Evolutionary conservation across 2,113 vertebrate genomes (phyloP), one percentile per base, ranked within the genome.

Genomic region (Neodontobutis hainanensis): DNA sequence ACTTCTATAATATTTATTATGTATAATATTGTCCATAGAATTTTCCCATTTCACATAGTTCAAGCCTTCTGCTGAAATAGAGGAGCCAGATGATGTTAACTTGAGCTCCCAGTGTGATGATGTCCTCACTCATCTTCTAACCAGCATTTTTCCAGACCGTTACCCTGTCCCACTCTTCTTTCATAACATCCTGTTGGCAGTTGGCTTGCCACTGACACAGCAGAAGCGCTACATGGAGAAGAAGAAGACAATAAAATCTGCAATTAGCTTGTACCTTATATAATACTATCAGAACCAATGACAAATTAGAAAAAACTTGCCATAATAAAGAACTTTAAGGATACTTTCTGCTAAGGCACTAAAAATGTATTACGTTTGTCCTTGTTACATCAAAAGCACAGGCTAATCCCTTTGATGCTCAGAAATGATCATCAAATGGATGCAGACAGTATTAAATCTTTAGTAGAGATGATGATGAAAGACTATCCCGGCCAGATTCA

Each of bases 121-220:
- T 46, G 56, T 69, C 65, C 65, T 59, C 61, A 16, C 70, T 70
- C 58, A 43, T n/a, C 76, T 46, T 50, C 72, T 35, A 71, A 61
- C 60, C 42, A 14, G 75, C 55, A 64, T 61, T 38, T 68, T 68
- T 78, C 68, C 60, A 34, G 61, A 15, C 67, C 70, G 71, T 75
- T 78, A 45, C 75, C 38, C 4, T n/a, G 27, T 58, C 34, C 43
- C 9, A 36, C 55, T 51, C 45, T 43, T 63, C 73, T 19, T 5
- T 5, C n/a, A 50, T 57, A 47, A 34, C 56, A 42, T 62, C 68
- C 68, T 57, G 43, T 50, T 19, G 6, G 61, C 60, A 58, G 65
- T 68, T 51, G 57, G 52, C 56, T 68, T n/a, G 16, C 70, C 43
- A 11, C 51, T 11, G 56, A 67, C 65, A 49, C 10, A 1, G 6